Base-by-base conservation (phyloP, 2,888 invertebrate species). In the Helleia helle region DNA sequence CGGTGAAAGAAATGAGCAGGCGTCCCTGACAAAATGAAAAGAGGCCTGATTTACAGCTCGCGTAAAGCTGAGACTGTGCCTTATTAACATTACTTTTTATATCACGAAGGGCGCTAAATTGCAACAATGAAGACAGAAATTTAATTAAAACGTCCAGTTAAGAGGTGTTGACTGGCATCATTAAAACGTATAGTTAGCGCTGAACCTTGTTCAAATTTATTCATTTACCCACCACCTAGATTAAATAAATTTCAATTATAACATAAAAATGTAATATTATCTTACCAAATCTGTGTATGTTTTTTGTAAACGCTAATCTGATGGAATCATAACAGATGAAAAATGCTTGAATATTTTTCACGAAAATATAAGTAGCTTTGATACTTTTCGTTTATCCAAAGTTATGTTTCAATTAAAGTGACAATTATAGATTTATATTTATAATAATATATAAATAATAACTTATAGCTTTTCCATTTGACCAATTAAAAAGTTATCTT, bases 21-120 rank as follows among this genome's bases (percentile, higher is more conserved):
- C 71, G 74, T 46, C 52, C 40, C 49, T 45, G 50, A 49, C 48
- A 45, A 56, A 58, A 54, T 55, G 52, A 55, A 80, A 80, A 67
- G 74, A 68, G 70, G 61, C 65, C 65, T 81, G 81, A 83, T 81
- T 83, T 81, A 83, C 69, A 66, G 57, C 70, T 58, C 63, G 62
- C 72, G 71, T 68, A 72, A 77, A 65, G 65, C 63, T 63, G 62
- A 65, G 65, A 62, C 62, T 53, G 68, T 71, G 65, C 75, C 77
- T 81, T 83, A 80, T 80, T 77, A 81, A 76, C 77, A 77, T 81
- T 74, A 79, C 80, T 79, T 81, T 81, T 83, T 79, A 81, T 79
- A 80, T 72, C 73, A 71, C 59, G 58, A 60, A 59, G 58, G 65
- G 67, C 62, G 70, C 68, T 80, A 76, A 80, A 76, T 76, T 75